These are phyloP conservation scores for Acipenser transmontanus DNA, from an alignment of 2,797 vertebrate genomes.

Conservation along the genomic window DNA sequence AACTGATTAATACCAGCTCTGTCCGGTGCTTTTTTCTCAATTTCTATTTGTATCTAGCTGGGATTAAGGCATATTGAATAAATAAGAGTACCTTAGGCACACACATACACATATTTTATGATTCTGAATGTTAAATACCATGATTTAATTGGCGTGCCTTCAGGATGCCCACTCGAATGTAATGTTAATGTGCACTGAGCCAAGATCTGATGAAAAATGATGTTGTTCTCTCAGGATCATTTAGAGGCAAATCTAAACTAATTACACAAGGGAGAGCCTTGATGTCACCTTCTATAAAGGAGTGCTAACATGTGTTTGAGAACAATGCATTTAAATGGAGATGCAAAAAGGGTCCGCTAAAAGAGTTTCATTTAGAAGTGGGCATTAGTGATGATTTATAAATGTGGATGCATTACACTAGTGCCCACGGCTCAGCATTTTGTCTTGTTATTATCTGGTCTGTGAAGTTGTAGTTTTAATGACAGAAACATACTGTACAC, in stretches of 20 bases:
- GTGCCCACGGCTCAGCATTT: too few species aligned
- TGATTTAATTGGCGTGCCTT: conserved; percentile 26
- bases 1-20: conserved; percentile 18
- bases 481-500: conserved; percentile 1
- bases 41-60: conserved; percentile 12
- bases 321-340: conserved; percentile 1
- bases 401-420: too few species aligned
- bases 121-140: conserved; percentile 21
- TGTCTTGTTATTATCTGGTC: too few species aligned
- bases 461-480: not conserved
- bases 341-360: not conserved
- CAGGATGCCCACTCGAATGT: conserved; percentile 15
- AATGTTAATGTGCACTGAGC: conserved; percentile 8
- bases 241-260: conserved; percentile 22
- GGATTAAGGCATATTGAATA: conserved; percentile 9
- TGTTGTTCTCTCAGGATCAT: conserved; percentile 22
- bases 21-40: conserved; percentile 16
- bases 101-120: conserved; percentile 19
- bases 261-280: conserved; percentile 22
- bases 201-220: conserved; percentile 8
- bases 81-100: conserved; percentile 13
- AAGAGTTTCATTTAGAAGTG: too few species aligned
- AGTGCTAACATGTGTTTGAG: conserved; percentile 1
- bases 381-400: too few species aligned
- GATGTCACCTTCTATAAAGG: conserved; percentile 16